A percentile compares a stretch with the other conserved stretches of the same genome.
Evolutionary conservation across 2,113 vertebrate species (phyloP).

Genomic region (Carassius gibelio): DNA sequence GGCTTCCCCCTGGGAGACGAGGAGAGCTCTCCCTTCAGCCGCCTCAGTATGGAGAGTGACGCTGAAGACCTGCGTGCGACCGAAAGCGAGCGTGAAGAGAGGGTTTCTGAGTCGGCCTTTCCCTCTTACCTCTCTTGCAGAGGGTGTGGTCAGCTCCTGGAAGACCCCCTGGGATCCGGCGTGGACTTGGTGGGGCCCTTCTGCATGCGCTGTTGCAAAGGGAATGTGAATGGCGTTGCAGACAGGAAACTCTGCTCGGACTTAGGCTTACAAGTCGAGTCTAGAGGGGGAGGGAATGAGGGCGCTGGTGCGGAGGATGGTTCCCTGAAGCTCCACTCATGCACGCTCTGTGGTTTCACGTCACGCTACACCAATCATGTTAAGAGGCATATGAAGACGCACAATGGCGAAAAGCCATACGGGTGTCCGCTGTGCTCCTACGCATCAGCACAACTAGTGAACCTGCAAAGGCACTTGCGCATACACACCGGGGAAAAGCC

Average conservation of each 20-base stretch:
- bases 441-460: slow-evolving; percentile 94
- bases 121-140: slow-evolving; percentile 81
- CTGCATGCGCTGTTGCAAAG: slow-evolving; percentile 79
- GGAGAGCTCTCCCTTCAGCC: slow-evolving; percentile 83
- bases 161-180: slow-evolving; percentile 72
- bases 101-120: slow-evolving; percentile 68
- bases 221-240: slow-evolving; percentile 61
- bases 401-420: slow-evolving; percentile 96
- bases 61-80: slow-evolving; percentile 77
- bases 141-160: slow-evolving; percentile 83
- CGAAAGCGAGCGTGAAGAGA: slow-evolving; percentile 71
- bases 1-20: slow-evolving; percentile 87
- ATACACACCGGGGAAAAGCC: slow-evolving; percentile 97
- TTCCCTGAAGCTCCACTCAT: slow-evolving; percentile 82
- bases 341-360: slow-evolving; percentile 91
- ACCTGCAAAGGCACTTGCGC: slow-evolving; percentile 94
- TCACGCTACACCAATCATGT: slow-evolving; percentile 97
- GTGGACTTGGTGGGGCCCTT: slow-evolving; percentile 73
- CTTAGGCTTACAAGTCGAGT: slow-evolving; percentile 55
- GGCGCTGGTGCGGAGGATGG: slow-evolving; percentile 67
- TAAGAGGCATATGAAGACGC: slow-evolving; percentile 98
- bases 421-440: slow-evolving; percentile 92
- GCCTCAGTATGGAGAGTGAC: slow-evolving; percentile 87
- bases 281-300: slow-evolving; percentile 39
- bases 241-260: slow-evolving; percentile 63